Evolutionary conservation across 1,140 invertebrate genomes (phyloP).

Genomic region (Drosophila pruinosa): DNA sequence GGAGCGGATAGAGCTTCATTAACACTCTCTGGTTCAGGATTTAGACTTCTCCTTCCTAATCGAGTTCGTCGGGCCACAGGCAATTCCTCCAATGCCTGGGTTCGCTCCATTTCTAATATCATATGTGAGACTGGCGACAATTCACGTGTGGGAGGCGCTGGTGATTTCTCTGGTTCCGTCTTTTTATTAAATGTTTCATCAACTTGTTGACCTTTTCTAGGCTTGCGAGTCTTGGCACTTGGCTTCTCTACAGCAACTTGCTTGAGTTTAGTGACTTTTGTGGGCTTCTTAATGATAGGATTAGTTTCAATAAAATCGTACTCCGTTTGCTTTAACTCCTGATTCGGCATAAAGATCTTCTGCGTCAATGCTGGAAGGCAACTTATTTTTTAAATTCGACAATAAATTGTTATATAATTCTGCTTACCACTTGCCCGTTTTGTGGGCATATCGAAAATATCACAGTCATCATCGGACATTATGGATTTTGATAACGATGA

Average conservation of each 20-base stretch:
- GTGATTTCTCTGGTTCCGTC: not conserved
- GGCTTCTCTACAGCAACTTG: not conserved
- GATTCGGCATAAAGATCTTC: not conserved
- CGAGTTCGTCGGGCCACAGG: conserved; percentile 55
- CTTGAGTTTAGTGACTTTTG: conserved; percentile 7
- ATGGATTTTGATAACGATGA: not conserved
- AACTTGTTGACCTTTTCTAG: not conserved
- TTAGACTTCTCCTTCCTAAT: not conserved
- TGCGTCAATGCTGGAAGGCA: conserved; percentile 30
- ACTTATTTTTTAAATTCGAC: not conserved
- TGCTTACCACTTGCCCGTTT: conserved; percentile 27
- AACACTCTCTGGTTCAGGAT: not conserved
- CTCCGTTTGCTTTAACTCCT: conserved; percentile 30
- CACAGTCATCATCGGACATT: conserved; percentile 65
- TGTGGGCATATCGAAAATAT: conserved; percentile 49
- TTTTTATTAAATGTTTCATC: not conserved
- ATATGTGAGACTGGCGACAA: conserved; percentile 51
- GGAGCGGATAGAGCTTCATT: not conserved
- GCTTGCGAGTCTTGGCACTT: not conserved
- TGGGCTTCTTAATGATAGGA: conserved; percentile 23
- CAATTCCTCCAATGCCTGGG: not conserved
- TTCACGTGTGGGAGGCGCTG: not conserved
- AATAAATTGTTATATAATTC: not conserved
- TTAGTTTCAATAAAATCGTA: conserved; percentile 40
- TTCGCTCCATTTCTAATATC: conserved; percentile 50